phyloP scores from a whole-genome alignment of 2,797 vertebrate species.

The Erethizon dorsatum region DNA sequence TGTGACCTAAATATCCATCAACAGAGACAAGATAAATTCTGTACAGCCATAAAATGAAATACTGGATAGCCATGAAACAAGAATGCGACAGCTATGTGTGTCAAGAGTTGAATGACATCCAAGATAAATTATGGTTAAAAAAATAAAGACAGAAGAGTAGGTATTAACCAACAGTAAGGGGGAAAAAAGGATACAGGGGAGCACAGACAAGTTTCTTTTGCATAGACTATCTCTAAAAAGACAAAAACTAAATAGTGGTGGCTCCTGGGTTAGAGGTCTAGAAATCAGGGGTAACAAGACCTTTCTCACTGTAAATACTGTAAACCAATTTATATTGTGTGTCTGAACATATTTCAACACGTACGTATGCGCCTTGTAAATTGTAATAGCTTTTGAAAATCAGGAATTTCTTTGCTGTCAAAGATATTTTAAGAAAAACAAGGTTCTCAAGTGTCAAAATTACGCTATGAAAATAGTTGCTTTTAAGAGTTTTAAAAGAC shows the following conservation, averaged over 20 bases:
- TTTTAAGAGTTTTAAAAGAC: conserved; percentile 27
- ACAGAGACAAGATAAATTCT: conserved; percentile 9
- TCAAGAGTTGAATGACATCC: conserved; percentile 19
- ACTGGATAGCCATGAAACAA: conserved; percentile 63
- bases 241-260: background rate
- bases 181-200: background rate
- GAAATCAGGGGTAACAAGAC: background rate
- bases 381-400: conserved; percentile 36
- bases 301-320: conserved; percentile 52
- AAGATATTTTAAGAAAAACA: conserved; percentile 49
- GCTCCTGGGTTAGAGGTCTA: background rate
- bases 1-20: conserved; percentile 39
- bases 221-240: background rate
- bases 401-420: conserved; percentile 12
- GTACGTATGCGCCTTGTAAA: conserved; percentile 54
- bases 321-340: conserved; percentile 42
- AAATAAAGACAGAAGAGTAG: conserved; percentile 17
- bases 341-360: conserved; percentile 5
- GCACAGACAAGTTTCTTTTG: background rate
- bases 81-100: conserved; percentile 13
- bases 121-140: conserved; percentile 36
- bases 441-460: conserved; percentile 50
- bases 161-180: background rate
- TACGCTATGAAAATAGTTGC: background rate
- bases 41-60: conserved; percentile 52